Conservation (phyloP, 2,113 vertebrate species). For the Silurus glanis region DNA sequence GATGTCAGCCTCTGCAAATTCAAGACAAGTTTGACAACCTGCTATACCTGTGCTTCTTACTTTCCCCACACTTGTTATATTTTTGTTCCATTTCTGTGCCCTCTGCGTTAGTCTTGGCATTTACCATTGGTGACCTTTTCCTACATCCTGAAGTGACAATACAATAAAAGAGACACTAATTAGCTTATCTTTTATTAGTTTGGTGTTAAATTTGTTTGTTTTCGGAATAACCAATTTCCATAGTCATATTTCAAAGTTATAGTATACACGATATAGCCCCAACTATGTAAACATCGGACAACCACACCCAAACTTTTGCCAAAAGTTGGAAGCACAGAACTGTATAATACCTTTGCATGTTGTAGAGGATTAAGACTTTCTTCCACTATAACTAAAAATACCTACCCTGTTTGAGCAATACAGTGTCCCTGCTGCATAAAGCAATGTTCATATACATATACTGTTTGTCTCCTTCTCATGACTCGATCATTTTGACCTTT, state of each 20-base stretch:
- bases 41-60: conserved; percentile 37
- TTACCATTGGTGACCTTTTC: neutral
- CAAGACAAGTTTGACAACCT: conserved; percentile 54
- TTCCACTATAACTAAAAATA: neutral
- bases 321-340: neutral
- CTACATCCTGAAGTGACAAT: neutral
- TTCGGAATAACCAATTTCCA: neutral
- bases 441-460: neutral
- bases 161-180: conserved; percentile 8
- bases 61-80: conserved; percentile 30
- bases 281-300: neutral
- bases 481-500: conserved; percentile 61
- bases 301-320: neutral
- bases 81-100: conserved; percentile 21
- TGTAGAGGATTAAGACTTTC: neutral
- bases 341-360: neutral
- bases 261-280: neutral
- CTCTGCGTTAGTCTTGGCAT: neutral
- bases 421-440: neutral
- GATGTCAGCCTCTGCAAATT: conserved; percentile 53
- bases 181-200: neutral
- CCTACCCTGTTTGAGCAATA: neutral
- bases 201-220: neutral
- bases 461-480: conserved; percentile 43
- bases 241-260: neutral